Conservation (phyloP, 2,113 vertebrate genomes). For the Clarias macrocephalus region DNA sequence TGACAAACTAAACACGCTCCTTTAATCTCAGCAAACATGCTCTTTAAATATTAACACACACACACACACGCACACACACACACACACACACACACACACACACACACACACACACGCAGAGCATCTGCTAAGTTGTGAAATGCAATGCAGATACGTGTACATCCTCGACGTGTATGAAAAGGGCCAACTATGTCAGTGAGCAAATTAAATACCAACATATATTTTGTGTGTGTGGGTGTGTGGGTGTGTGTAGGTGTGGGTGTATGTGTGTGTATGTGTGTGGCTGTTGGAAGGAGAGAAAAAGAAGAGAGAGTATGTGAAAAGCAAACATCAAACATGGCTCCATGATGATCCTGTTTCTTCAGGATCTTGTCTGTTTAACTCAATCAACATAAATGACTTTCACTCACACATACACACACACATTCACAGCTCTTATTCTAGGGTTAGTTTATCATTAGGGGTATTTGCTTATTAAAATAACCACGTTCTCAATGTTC, state of each 20-base stretch:
- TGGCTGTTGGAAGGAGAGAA: not conserved
- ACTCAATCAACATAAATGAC: constrained; percentile 70
- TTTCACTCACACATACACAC: constrained; percentile 39
- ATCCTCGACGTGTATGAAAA: constrained; percentile 50
- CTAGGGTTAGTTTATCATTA: not conserved
- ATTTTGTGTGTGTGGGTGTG: not conserved
- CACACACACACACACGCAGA: constrained; percentile 58
- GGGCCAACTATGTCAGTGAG: constrained; percentile 66
- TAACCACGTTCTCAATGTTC: not conserved
- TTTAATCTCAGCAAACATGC: constrained; percentile 8
- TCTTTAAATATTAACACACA: constrained; percentile 66
- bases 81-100: constrained; percentile 56
- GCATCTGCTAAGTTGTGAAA: not conserved
- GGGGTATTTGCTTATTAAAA: constrained; percentile 17
- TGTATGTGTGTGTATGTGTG: not conserved
- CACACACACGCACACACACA: constrained; percentile 56
- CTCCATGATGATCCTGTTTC: constrained; percentile 72
- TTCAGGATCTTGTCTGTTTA: constrained; percentile 78
- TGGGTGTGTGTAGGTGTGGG: constrained; percentile 5
- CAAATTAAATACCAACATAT: constrained; percentile 62
- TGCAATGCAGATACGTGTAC: constrained; percentile 20
- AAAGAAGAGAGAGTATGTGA: constrained; percentile 49
- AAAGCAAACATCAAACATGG: constrained; percentile 78
- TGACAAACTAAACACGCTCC: constrained; percentile 2
- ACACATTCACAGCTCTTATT: not conserved